Conservation (phyloP, 2,113 vertebrate species). For the Willisornis vidua region DNA sequence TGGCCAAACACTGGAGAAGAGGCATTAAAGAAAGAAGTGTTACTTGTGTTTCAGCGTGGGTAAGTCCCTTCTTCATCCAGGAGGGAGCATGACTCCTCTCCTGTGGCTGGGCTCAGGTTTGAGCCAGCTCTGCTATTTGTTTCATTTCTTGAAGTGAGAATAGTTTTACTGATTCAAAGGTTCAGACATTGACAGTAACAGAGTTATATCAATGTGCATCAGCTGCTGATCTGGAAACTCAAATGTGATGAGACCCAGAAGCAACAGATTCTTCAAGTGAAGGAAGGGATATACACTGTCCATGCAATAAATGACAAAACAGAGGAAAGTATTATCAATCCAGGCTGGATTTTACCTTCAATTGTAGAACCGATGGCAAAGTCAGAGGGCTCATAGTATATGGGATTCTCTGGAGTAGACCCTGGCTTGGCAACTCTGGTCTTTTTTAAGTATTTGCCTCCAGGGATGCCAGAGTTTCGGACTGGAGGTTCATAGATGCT, state of each 20-base stretch:
- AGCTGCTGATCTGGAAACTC: not conserved
- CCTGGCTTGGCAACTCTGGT: constrained; percentile 83
- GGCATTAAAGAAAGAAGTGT: not conserved
- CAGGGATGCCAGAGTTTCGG: constrained; percentile 86
- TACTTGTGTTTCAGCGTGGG: not conserved
- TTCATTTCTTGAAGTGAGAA: not conserved
- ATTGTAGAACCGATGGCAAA: constrained; percentile 85
- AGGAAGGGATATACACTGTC: not conserved
- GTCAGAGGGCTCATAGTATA: constrained; percentile 87
- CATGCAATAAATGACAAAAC: not conserved
- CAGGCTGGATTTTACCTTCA: constrained; percentile 80
- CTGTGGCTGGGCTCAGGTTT: not conserved
- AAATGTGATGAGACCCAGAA: not conserved
- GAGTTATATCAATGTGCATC: not conserved
- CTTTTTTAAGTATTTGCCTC: constrained; percentile 85
- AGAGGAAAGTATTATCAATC: not conserved
- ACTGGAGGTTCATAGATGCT: constrained; percentile 87
- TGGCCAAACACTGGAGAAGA: constrained; percentile 84
- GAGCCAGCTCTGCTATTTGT: not conserved
- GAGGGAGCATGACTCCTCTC: not conserved
- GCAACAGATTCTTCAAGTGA: not conserved
- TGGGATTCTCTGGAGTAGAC: constrained; percentile 74
- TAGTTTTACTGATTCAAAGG: not conserved
- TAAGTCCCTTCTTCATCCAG: not conserved
- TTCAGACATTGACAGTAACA: not conserved